Percentiles rank a stretch among this genome's conserved stretches.
Evolutionary conservation across 2,797 vertebrate species (phyloP).

Genomic region (Australoheros facetus): DNA sequence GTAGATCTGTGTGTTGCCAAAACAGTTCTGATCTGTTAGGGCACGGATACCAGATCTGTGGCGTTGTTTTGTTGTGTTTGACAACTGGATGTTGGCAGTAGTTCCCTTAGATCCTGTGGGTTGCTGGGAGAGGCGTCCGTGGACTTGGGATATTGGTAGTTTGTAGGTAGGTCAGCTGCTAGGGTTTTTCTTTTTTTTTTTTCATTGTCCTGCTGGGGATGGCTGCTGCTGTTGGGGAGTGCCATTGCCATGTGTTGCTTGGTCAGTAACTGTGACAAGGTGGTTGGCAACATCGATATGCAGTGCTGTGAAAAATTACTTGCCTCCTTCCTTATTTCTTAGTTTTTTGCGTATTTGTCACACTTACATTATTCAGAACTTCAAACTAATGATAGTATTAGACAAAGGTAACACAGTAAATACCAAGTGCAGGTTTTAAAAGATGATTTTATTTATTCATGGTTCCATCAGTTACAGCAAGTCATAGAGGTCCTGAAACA

Average conservation of each 20-base stretch:
- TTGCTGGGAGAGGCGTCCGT: background rate
- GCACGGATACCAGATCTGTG: background rate
- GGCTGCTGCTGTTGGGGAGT: background rate
- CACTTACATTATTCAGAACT: too few relatives aligned
- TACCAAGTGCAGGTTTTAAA: too few relatives aligned
- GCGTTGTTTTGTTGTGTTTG: background rate
- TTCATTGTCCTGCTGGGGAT: background rate
- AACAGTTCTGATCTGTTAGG: background rate
- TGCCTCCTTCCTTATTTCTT: too few relatives aligned
- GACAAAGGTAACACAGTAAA: too few relatives aligned
- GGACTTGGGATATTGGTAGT: background rate
- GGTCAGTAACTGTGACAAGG: background rate
- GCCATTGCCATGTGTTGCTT: background rate
- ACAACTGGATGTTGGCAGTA: background rate
- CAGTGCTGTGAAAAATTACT: too few relatives aligned
- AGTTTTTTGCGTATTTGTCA: too few relatives aligned
- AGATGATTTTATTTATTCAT: too few relatives aligned
- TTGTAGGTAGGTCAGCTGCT: background rate
- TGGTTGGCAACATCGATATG: background rate
- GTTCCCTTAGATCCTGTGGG: background rate
- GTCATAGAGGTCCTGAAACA: too few relatives aligned
- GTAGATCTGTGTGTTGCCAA: background rate
- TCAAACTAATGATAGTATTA: too few relatives aligned
- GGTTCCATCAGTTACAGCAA: too few relatives aligned
- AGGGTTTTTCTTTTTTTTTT: background rate